A percentile compares a stretch with the other conserved stretches of the same genome.
These are phyloP conservation scores for Pachydiplax longipennis DNA, from an alignment of 2,888 invertebrate species.

Conservation along the genomic window DNA sequence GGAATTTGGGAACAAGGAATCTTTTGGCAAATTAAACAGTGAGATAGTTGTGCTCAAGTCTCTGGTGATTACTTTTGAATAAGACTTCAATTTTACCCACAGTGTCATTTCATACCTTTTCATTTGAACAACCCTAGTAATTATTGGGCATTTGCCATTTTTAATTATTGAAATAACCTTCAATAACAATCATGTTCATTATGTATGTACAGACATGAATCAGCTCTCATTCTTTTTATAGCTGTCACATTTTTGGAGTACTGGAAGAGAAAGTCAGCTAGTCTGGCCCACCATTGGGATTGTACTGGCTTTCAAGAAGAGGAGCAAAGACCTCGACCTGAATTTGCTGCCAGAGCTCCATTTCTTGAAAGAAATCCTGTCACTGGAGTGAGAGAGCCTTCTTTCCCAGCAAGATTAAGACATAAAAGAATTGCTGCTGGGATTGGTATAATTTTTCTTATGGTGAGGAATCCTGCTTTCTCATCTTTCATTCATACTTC, in stretches of 20 bases:
- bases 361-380: conserved; percentile 64
- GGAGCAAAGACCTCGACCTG: conserved; percentile 65
- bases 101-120: too few species aligned
- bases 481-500: neutral
- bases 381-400: conserved; percentile 64
- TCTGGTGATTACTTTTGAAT: too few species aligned
- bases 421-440: conserved; percentile 63
- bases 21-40: too few species aligned
- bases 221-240: conserved; percentile 52
- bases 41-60: too few species aligned
- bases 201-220: neutral
- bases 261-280: conserved; percentile 66
- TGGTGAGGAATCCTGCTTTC: conserved; percentile 58
- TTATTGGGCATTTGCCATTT: too few species aligned
- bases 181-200: too few species aligned
- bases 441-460: conserved; percentile 63
- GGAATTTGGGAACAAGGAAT: too few species aligned
- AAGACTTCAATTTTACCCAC: too few species aligned
- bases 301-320: conserved; percentile 65
- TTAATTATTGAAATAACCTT: too few species aligned
- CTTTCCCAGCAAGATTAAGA: conserved; percentile 61
- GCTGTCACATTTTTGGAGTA: conserved; percentile 67
- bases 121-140: too few species aligned
- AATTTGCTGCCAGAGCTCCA: conserved; percentile 64
- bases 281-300: conserved; percentile 66